Evolutionary conservation across 2,113 vertebrate genomes (phyloP).

Genomic region (human): DNA sequence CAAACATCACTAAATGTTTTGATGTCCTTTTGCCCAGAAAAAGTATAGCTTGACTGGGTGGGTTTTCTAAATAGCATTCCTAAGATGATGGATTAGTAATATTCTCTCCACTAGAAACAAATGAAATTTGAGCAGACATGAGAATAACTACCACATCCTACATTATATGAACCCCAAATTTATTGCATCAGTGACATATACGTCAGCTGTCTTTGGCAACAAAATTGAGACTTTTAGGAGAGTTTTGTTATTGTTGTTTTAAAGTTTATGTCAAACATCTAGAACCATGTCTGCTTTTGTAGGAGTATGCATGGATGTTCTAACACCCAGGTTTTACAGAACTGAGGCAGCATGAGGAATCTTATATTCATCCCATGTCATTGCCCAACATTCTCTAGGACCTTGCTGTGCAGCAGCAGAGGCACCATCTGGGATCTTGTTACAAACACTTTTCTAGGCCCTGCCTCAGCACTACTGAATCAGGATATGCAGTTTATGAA

Average conservation of each 20-base stretch:
- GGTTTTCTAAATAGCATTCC: background rate
- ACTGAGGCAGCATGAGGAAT: background rate
- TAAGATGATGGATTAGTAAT: background rate
- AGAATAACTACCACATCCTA: background rate
- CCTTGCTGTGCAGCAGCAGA: background rate
- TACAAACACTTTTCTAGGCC: too few species aligned
- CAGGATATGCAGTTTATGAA: background rate
- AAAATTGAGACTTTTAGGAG: background rate
- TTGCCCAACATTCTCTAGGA: background rate
- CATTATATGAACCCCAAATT: background rate
- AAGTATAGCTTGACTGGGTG: background rate
- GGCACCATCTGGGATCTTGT: background rate
- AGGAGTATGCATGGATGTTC: background rate
- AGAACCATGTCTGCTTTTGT: background rate
- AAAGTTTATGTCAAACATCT: background rate
- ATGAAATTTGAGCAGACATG: background rate
- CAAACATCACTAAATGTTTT: background rate
- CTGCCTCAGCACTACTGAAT: background rate
- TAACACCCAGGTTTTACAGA: background rate
- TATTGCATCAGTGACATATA: background rate
- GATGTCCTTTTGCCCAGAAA: background rate
- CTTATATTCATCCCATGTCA: too few species aligned
- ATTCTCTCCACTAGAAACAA: background rate
- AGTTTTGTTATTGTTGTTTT: background rate
- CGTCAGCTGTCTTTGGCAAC: background rate